Conservation (phyloP, 2,888 invertebrate genomes). For the Elgonia sp. region DNA sequence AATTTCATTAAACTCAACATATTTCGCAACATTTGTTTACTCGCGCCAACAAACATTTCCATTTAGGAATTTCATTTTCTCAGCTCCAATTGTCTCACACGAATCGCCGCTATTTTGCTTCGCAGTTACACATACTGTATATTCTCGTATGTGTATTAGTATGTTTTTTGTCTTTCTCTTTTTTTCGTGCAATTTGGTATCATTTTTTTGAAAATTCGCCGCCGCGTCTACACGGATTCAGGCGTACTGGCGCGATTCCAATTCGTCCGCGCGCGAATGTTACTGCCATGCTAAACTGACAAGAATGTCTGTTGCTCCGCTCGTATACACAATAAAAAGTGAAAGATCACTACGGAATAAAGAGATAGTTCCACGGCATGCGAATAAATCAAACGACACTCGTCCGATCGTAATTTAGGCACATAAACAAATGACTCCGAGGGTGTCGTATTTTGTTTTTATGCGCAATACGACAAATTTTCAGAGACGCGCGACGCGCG, state of each 20-base stretch:
- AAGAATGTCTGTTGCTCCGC: constrained; percentile 75
- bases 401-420: constrained; percentile 61
- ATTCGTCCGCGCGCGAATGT: constrained; percentile 66
- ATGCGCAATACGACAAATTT: constrained; percentile 16
- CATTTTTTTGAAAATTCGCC: constrained; percentile 49
- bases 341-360: constrained; percentile 66
- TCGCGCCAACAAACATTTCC: not conserved
- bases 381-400: constrained; percentile 62
- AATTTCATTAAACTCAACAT: not conserved
- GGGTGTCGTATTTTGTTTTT: constrained; percentile 41
- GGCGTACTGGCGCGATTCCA: constrained; percentile 65
- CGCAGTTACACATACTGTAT: not conserved
- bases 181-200: constrained; percentile 20
- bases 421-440: constrained; percentile 52
- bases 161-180: not conserved
- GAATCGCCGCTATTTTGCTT: not conserved
- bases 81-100: not conserved
- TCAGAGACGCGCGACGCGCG: not conserved
- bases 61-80: constrained; percentile 21
- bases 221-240: constrained; percentile 16
- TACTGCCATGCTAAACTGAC: constrained; percentile 72
- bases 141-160: not conserved
- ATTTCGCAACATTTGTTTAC: not conserved
- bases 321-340: constrained; percentile 73
- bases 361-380: constrained; percentile 52